Conservation (phyloP, 2,797 vertebrate genomes). For the Momotus momota region DNA sequence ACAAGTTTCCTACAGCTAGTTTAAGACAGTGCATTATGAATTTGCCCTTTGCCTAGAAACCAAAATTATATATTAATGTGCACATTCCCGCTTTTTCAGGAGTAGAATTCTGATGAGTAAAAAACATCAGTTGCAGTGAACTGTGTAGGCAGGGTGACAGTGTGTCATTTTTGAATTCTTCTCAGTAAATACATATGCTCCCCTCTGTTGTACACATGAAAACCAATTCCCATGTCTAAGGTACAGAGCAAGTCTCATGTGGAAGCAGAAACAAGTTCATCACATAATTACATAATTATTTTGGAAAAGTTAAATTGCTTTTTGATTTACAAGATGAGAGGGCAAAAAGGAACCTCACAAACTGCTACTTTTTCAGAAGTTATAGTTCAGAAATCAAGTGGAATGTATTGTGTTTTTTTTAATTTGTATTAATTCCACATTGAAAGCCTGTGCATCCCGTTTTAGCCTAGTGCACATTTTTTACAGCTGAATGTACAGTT, state of each 20-base stretch:
- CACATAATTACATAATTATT: not conserved
- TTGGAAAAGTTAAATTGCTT: not conserved
- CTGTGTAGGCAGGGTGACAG: not conserved
- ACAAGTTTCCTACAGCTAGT: not conserved
- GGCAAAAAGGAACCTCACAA: not conserved
- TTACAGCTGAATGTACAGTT: slow-evolving; percentile 38
- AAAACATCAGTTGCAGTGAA: not conserved
- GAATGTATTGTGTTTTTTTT: not conserved
- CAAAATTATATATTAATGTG: not conserved
- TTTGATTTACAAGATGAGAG: not conserved
- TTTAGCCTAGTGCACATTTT: slow-evolving; percentile 46
- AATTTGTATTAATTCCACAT: slow-evolving; percentile 18
- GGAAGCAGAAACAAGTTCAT: not conserved
- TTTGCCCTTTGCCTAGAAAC: not conserved
- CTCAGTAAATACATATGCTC: not conserved
- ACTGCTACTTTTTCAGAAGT: not conserved
- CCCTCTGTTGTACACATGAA: not conserved
- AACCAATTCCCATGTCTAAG: not conserved
- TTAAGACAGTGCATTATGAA: not conserved
- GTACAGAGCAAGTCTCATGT: not conserved
- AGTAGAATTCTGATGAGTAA: not conserved
- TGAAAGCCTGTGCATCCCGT: slow-evolving; percentile 26
- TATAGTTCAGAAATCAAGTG: not conserved
- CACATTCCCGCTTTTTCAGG: not conserved
- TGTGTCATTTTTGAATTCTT: not conserved